Base-by-base conservation (phyloP, 2,888 invertebrate species). In the Tyria jacobaeae region DNA sequence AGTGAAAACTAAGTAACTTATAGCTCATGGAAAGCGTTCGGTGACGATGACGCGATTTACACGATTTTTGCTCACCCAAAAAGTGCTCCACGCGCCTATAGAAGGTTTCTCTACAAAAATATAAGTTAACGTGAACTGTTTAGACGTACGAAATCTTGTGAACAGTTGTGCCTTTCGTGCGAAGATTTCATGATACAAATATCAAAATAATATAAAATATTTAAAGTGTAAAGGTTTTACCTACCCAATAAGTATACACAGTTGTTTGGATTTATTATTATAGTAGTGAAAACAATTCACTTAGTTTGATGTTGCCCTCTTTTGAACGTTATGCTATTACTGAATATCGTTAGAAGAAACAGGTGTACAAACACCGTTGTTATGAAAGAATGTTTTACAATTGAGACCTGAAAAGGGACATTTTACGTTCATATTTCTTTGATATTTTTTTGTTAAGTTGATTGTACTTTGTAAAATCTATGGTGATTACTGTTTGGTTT, bases 301-400 rank as follows among this genome's bases (percentile, higher is more conserved):
- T 75, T 69, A 78, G 80, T 87, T 88, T 86, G 83, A 86, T 80
- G 84, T 82, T 83, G 85, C 78, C 83, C 83, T 82, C 80, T 75
- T 86, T 73, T 57, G 12, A 47, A 64, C 62, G 65, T 72, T 67
- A 78, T 80, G 76, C 79, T 73, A 79, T 81, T 75, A 83, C 79
- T 76, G 79, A 80, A 81, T 79, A 72, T 78, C 79, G 70, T 83
- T 87, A 81, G 81, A 81, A 82, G 78, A 64, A 73, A 73, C 88
- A 89, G 76, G 74, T 88, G 86, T 83, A 71, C 72, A 85, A 87
- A 86, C 77, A 83, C 81, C 75, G 79, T 63, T 68, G 64, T 61
- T 66, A 48, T 64, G 72, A 73, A 67, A 62, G 62, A 71, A 68
- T 72, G 68, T 82, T 80, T 76, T 73, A 73, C 66, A 74, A 79